Conservation (phyloP, 2,797 vertebrate genomes). For the Hafferia zeledoni region DNA sequence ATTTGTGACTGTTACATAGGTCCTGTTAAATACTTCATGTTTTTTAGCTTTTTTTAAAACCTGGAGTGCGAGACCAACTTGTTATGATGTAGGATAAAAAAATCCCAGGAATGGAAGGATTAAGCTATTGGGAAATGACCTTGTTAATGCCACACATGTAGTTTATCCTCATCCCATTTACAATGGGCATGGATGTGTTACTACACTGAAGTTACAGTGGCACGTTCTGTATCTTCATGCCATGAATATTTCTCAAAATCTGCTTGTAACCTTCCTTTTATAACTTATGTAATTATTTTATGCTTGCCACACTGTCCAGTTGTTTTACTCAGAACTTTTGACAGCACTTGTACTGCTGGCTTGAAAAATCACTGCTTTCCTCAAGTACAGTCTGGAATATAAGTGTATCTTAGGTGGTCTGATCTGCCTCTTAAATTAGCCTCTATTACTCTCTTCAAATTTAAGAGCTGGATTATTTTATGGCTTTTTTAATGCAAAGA, state of each 20-base stretch:
- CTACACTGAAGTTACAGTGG: background rate
- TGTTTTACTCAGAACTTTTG: background rate
- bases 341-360: background rate
- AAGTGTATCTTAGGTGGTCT: background rate
- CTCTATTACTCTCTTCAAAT: background rate
- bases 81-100: background rate
- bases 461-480: background rate
- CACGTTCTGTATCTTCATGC: background rate
- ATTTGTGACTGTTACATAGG: background rate
- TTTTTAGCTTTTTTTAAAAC: background rate
- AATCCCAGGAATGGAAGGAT: background rate
- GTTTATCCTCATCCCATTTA: background rate
- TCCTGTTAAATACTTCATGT: background rate
- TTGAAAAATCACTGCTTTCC: background rate
- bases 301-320: background rate
- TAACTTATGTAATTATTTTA: background rate
- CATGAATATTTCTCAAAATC: background rate
- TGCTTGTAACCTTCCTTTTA: background rate
- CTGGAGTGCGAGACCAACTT: background rate
- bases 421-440: background rate
- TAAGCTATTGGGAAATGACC: background rate
- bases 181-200: background rate
- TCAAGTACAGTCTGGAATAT: background rate
- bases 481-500: background rate
- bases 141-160: accelerated